phyloP scores from a whole-genome alignment of 1,140 invertebrate species.

The Lucilia sericata region DNA sequence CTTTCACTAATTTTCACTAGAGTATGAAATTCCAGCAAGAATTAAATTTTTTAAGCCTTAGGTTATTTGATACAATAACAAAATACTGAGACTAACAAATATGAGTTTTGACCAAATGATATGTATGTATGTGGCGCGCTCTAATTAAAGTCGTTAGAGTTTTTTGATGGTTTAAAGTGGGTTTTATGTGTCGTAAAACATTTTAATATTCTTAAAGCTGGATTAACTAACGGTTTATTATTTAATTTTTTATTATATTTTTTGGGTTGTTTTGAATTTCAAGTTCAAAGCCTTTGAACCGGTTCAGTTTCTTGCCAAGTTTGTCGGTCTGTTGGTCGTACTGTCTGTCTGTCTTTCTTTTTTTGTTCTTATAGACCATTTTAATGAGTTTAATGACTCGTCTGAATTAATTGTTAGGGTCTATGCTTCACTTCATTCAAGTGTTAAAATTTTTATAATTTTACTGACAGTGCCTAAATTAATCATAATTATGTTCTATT shows the following conservation, averaged over 20 bases:
- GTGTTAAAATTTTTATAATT: no score
- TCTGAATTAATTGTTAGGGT: no score
- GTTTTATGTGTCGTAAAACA: neutral
- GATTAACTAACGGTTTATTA: neutral
- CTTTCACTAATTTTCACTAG: neutral
- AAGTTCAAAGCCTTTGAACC: conserved; percentile 35
- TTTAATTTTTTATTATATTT: conserved; percentile 9
- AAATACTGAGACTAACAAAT: neutral
- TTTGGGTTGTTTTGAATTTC: neutral
- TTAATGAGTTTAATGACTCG: conserved; percentile 40
- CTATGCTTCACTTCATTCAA: no score
- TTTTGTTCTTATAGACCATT: neutral
- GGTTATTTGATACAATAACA: neutral
- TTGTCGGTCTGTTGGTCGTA: neutral
- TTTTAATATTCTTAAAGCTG: neutral
- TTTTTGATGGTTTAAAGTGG: neutral
- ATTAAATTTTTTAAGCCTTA: neutral
- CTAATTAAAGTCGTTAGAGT: neutral
- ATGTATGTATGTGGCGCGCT: neutral
- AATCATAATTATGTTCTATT: no score
- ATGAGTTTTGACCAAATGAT: no score
- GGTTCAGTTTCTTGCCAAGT: neutral
- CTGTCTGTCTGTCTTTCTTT: neutral
- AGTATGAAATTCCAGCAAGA: neutral
- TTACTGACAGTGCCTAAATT: no score